Evolutionary conservation across 1,140 invertebrate species (phyloP), one percentile per base, ranked within the genome.

Genomic region (Amyelois transitella): DNA sequence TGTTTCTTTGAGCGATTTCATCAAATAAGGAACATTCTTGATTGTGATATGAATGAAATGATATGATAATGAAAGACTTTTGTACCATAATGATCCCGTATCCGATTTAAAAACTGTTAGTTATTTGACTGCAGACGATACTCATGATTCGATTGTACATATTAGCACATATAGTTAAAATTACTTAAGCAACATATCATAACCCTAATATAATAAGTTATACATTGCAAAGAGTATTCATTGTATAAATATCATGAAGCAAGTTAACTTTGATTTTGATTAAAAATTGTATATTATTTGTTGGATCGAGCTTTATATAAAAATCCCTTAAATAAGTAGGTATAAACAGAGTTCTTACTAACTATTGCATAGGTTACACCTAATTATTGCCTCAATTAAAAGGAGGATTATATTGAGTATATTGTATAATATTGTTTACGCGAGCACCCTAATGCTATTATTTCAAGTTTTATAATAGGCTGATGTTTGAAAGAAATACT

Each of bases 1-100:
- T 38, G 32, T 38, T 38, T 38, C 32, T 38, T 38, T 6, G 32
- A 38, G 32, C 32, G 32, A 38, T 38, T 38, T 14, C 32, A 8
- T 14, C 32, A 38, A 38, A 70, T 54, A 64, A 59, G 55, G 62
- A 68, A 61, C 48, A 55, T 58, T 58, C 51, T 53, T 60, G 20
- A 47, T 53, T 7, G 18, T 69, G 83, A 86, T 86, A 81, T 82
- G n/a, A n/a, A n/a, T n/a, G 79, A 78, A 53, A 66, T 76, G 84
- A 87, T 85, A 85, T 85, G 81, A 79, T 54, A 55, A 70, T 71
- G 72, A 72, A 72, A 75, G 65, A 71, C 12, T 69, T 86, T 85
- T 85, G 81, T 87, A 85, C 81, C 71, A 72, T 62, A 51, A 55
- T 62, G 56, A 58, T 59, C 25, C 50, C 53, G 55, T 60, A 55